Conservation (phyloP, 2,113 vertebrate species). For the Corythornis cristatus region DNA sequence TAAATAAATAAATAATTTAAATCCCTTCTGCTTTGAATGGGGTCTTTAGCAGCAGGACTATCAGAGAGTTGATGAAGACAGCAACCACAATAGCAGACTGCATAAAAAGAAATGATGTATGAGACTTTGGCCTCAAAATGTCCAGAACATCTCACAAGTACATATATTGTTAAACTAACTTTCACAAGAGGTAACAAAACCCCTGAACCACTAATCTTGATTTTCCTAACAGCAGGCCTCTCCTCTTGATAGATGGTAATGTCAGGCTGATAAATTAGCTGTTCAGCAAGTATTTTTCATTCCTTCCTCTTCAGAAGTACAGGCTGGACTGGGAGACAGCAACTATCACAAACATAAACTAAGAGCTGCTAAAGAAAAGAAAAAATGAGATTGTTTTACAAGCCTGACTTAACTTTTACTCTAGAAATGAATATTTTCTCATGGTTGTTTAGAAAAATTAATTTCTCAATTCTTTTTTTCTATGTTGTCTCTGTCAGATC, state of each 20-base stretch:
- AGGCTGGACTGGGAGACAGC: neutral
- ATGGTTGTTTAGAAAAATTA: neutral
- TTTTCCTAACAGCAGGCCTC: slow-evolving; percentile 36
- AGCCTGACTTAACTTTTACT: neutral
- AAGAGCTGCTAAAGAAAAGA: neutral
- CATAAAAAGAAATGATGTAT: neutral
- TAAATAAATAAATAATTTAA: neutral
- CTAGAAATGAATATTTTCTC: neutral
- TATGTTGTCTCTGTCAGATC: neutral
- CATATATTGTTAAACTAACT: neutral
- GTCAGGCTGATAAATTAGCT: slow-evolving; percentile 51
- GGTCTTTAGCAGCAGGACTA: neutral
- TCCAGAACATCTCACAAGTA: neutral
- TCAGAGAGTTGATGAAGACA: neutral
- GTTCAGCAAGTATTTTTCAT: slow-evolving; percentile 2
- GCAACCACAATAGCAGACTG: neutral
- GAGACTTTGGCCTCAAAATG: neutral
- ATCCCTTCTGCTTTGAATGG: neutral
- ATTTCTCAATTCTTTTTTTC: neutral
- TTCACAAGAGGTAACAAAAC: slow-evolving; percentile 23
- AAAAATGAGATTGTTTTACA: neutral
- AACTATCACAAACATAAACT: neutral
- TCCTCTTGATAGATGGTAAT: slow-evolving; percentile 26
- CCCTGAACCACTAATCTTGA: slow-evolving; percentile 34
- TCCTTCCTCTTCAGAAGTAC: neutral